A percentile compares a stretch with the other conserved stretches of the same genome.
These are phyloP conservation scores for Papilio xuthus DNA, from an alignment of 1,140 invertebrate genomes.

Conservation along the genomic window DNA sequence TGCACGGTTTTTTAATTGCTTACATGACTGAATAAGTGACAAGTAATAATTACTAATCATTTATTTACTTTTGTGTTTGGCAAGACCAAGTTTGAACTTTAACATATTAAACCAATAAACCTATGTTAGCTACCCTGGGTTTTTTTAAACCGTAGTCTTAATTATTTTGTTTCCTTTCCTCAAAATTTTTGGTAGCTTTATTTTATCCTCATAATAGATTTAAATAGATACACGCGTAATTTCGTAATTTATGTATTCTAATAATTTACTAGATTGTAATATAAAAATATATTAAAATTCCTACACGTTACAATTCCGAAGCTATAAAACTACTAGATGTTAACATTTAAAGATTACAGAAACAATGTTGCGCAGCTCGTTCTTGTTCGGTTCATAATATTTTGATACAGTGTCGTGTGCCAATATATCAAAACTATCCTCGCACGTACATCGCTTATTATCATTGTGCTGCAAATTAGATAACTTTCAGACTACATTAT, in stretches of 20 bases:
- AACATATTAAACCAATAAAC: background rate
- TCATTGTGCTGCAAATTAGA: background rate
- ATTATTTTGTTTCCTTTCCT: background rate
- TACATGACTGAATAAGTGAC: background rate
- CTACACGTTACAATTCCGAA: background rate
- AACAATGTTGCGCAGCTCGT: slow-evolving; percentile 14
- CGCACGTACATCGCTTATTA: background rate
- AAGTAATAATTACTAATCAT: background rate
- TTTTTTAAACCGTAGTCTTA: background rate
- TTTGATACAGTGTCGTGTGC: slow-evolving; percentile 22
- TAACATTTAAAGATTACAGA: slow-evolving; percentile 12
- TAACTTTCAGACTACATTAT: background rate
- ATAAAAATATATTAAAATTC: background rate
- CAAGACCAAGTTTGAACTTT: background rate
- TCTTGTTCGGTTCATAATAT: slow-evolving; percentile 2
- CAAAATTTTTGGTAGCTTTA: background rate
- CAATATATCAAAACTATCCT: slow-evolving; percentile 15
- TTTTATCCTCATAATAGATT: too few species aligned
- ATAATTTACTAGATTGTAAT: background rate
- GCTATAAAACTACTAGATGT: background rate
- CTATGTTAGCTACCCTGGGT: background rate
- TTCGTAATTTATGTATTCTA: too few species aligned
- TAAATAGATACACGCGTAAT: too few species aligned
- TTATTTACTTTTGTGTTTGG: background rate
- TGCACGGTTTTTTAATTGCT: background rate